Evolutionary conservation across 1,140 invertebrate species (phyloP).

Genomic region (Drosophila ercepeae): DNA sequence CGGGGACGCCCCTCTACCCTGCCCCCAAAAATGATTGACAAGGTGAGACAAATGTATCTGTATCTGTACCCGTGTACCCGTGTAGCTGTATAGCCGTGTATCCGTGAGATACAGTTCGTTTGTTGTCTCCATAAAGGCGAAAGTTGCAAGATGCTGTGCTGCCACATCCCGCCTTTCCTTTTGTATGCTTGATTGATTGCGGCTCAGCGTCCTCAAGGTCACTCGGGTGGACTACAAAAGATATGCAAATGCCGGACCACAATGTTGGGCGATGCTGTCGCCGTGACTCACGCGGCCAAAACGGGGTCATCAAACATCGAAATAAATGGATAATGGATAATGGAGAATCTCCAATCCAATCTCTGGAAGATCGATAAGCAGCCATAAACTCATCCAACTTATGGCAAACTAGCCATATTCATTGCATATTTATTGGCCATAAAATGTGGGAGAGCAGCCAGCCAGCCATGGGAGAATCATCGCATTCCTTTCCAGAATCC

Average conservation of each 20-base stretch:
- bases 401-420: conserved; percentile 63
- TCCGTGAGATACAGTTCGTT: conserved; percentile 38
- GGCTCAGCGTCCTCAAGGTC: conserved; percentile 65
- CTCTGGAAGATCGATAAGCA: conserved; percentile 13
- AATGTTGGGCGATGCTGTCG: background rate
- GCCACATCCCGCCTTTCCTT: background rate
- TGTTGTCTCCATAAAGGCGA: conserved; percentile 33
- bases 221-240: conserved; percentile 46
- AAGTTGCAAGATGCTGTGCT: conserved; percentile 35
- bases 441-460: conserved; percentile 45
- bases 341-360: background rate
- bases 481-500: conserved; percentile 49
- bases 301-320: conserved; percentile 23
- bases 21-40: conserved; percentile 49
- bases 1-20: background rate
- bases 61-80: conserved; percentile 16
- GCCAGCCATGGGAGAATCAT: conserved; percentile 38
- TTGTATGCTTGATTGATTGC: conserved; percentile 69
- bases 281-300: conserved; percentile 20
- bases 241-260: conserved; percentile 52
- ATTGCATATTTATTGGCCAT: conserved; percentile 74
- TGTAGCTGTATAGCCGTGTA: conserved; percentile 21
- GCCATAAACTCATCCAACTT: conserved; percentile 61
- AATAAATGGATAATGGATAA: background rate
- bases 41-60: conserved; percentile 51